Conservation (phyloP, 2,888 invertebrate genomes). For the Chydorus sphaericus region DNA sequence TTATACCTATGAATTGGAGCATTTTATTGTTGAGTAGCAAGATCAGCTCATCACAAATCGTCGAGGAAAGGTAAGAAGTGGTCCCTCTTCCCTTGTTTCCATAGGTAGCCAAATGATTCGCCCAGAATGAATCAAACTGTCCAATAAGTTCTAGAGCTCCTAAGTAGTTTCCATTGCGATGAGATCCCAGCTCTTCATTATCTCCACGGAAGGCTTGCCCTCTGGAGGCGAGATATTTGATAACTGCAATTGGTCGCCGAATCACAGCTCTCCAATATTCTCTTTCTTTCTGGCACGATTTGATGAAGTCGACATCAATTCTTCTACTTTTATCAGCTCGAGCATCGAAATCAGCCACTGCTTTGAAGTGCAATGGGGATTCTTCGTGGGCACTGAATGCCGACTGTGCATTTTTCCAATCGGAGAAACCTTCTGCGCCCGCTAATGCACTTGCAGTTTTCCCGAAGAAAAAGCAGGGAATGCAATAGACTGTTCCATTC, state of each 20-base stretch:
- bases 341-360: too few relatives aligned
- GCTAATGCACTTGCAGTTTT: too few relatives aligned
- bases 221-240: conserved; percentile 21
- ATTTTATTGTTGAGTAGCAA: too few relatives aligned
- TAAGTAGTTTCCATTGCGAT: conserved; percentile 23
- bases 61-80: conserved; percentile 6
- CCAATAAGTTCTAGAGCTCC: conserved; percentile 23
- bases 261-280: conserved; percentile 23
- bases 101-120: conserved; percentile 21
- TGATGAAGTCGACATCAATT: conserved; percentile 1
- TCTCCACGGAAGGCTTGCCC: conserved; percentile 23
- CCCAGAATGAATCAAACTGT: conserved; percentile 24
- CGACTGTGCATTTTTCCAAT: too few relatives aligned
- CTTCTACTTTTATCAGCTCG: too few relatives aligned
- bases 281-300: conserved; percentile 15
- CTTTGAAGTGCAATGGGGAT: too few relatives aligned
- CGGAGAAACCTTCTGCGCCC: too few relatives aligned
- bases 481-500: too few relatives aligned
- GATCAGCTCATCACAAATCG: conserved; percentile 6
- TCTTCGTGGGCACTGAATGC: too few relatives aligned
- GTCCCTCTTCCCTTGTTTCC: conserved; percentile 20
- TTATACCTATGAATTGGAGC: too few relatives aligned
- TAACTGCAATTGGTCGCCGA: conserved; percentile 21
- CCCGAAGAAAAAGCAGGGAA: too few relatives aligned
- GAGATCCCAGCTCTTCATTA: conserved; percentile 19